A percentile compares a stretch with the other conserved stretches of the same genome.
Evolutionary conservation across 1,140 invertebrate species (phyloP).

Genomic region (Cepaea nemoralis): DNA sequence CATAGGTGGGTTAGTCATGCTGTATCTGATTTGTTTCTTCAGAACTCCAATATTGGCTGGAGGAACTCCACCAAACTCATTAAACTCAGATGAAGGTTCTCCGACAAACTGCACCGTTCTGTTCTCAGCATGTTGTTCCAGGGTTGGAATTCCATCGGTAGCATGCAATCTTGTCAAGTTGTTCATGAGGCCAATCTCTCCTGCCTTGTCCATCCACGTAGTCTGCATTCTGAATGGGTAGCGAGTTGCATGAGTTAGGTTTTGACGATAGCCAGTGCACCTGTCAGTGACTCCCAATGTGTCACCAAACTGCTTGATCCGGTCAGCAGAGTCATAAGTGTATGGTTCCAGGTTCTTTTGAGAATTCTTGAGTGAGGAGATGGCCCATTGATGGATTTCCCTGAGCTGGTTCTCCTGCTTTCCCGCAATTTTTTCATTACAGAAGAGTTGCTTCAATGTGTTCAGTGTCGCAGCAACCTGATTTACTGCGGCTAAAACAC

Average conservation of each 20-base stretch:
- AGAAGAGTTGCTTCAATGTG: conserved; percentile 15
- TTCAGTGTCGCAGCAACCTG: conserved; percentile 4
- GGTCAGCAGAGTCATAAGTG: conserved; percentile 53
- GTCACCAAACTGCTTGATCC: conserved; percentile 66
- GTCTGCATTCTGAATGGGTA: conserved; percentile 60
- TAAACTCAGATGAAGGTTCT: conserved; percentile 6
- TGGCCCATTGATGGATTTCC: conserved; percentile 58
- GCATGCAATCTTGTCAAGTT: conserved; percentile 46
- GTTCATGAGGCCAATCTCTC: conserved; percentile 49
- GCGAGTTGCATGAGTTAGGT: conserved; percentile 59
- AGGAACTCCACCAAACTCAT: conserved; percentile 29
- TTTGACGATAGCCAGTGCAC: conserved; percentile 68
- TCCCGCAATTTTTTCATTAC: conserved; percentile 34
- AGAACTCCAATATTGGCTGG: conserved; percentile 42
- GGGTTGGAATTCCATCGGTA: conserved; percentile 29
- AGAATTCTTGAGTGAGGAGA: conserved; percentile 50
- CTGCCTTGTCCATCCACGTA: conserved; percentile 55
- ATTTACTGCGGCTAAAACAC: conserved; percentile 31
- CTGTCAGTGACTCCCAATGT: conserved; percentile 69
- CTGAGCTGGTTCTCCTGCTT: conserved; percentile 59
- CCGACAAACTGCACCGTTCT: neutral
- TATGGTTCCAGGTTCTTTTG: conserved; percentile 58
- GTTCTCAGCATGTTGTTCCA: conserved; percentile 31
- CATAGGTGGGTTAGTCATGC: conserved; percentile 39
- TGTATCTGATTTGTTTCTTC: conserved; percentile 43